Evolutionary conservation across 2,797 vertebrate genomes (phyloP), one percentile per base, ranked within the genome.

Genomic region (Yasuhikotakia modesta): DNA sequence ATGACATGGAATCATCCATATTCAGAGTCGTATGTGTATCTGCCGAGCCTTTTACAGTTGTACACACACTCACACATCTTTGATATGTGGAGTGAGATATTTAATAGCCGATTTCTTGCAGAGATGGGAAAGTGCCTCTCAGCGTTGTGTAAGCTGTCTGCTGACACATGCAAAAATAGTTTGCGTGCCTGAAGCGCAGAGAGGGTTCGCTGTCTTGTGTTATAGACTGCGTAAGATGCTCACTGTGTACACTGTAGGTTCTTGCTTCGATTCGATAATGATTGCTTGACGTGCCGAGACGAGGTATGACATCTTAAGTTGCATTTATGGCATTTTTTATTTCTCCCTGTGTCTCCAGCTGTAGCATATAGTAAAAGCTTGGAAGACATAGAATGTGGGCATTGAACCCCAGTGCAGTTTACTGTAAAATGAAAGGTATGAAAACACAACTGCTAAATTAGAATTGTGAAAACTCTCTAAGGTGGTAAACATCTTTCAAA

Each of bases 71-170:
- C 11, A 45, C 39, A 46, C 45, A 57, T 30, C 65, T 80, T 75
- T 69, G 70, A 70, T 76, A 60, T 65, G 61, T 43, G 63, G 39
- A 43, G 27, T 53, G 39, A 79, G 39, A 58, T 66, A 45, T 45
- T 72, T 77, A 65, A 65, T 55, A 39, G 69, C 53, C 13, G 21
- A 73, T 80, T 76, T 70, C 70, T 78, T 19, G 17, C 22, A 43
- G 52, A 60, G 63, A 65, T 32, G 57, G 74, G 64, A 69, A 79
- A 68, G 46, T 63, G 35, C 39, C 66, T 74, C 58, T 63, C 78
- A 80, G 72, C 32, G n/a, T 30, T 52, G 72, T 76, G 70, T 68
- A 60, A 73, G 70, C 53, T 66, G 63, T 80, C 55, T 82, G 81
- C 78, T 78, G 74, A 80, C 78, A 78, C 43, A 58, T 76, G 65